phyloP scores from a whole-genome alignment of 1,140 invertebrate genomes.

The Plutomurus gul region DNA sequence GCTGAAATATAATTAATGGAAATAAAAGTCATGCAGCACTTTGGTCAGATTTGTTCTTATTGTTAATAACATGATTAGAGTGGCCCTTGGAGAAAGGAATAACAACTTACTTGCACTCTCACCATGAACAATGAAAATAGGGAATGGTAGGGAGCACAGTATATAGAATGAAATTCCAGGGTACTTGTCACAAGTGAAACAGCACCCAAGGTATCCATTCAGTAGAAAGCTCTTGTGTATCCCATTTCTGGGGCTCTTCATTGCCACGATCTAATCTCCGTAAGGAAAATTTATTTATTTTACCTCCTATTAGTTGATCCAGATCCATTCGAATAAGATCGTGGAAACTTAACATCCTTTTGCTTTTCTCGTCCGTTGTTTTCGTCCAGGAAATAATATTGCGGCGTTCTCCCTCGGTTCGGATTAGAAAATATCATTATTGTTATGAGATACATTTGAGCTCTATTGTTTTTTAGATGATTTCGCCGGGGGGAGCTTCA shows the following conservation, averaged over 20 bases:
- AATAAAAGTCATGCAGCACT: too few relatives aligned
- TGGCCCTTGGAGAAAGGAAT: too few relatives aligned
- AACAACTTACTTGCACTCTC: neutral
- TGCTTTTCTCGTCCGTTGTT: neutral
- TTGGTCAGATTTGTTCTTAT: too few relatives aligned
- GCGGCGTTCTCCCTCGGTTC: neutral
- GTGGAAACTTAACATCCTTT: neutral
- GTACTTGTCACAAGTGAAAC: conserved; percentile 6
- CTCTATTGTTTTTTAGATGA: neutral
- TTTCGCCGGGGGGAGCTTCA: neutral
- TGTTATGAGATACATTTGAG: neutral
- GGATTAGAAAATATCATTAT: conserved; percentile 12
- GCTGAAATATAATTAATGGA: too few relatives aligned
- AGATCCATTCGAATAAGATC: neutral
- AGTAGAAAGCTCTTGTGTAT: neutral
- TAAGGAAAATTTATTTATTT: neutral
- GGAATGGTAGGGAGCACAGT: neutral
- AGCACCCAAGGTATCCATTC: neutral
- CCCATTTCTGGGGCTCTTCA: neutral
- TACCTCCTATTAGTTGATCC: neutral
- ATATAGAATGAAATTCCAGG: neutral
- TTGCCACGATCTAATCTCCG: neutral
- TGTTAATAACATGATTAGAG: too few relatives aligned
- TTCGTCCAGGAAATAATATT: neutral
- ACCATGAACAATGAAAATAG: neutral